A percentile compares a stretch with the other conserved stretches of the same genome.
phyloP scores from a whole-genome alignment of 2,888 invertebrate species.

The Clusia tigrina region DNA sequence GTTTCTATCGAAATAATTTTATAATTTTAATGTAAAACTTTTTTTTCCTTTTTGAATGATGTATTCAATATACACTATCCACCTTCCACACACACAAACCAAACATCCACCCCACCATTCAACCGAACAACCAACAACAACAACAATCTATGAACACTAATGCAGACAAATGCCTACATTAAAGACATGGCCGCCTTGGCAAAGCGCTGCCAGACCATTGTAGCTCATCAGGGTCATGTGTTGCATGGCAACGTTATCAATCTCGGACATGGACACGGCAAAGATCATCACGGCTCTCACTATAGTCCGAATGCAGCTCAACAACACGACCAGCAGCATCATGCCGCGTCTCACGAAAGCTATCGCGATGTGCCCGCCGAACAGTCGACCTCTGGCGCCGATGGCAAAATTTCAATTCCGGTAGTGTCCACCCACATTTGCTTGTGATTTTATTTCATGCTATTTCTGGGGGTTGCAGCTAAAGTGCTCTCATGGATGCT shows the following conservation, averaged over 20 bases:
- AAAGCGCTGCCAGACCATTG: constrained; percentile 60
- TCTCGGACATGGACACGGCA: constrained; percentile 47
- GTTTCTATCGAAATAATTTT: neutral
- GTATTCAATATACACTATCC: constrained; percentile 1
- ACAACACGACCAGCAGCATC: constrained; percentile 48
- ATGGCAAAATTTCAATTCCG: constrained; percentile 63
- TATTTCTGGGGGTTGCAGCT: too few species aligned
- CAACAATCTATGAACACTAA: neutral
- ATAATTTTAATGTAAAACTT: neutral
- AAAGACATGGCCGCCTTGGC: constrained; percentile 62
- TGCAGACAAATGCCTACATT: constrained; percentile 59
- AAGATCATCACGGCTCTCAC: constrained; percentile 46
- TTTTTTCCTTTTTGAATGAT: neutral
- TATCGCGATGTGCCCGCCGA: constrained; percentile 65
- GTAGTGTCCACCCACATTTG: constrained; percentile 52
- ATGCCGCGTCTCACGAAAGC: constrained; percentile 50
- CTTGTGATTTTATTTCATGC: neutral
- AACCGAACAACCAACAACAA: constrained; percentile 12
- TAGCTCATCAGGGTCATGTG: constrained; percentile 56
- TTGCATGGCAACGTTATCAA: too few species aligned
- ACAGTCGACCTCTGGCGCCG: constrained; percentile 41
- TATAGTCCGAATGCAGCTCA: constrained; percentile 54
- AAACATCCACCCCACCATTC: constrained; percentile 15
- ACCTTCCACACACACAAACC: neutral
- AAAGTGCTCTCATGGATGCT: too few species aligned